A percentile compares a stretch with the other conserved stretches of the same genome.
These are phyloP conservation scores for Xylota sylvarum DNA, from an alignment of 2,888 invertebrate genomes.

Conservation along the genomic window DNA sequence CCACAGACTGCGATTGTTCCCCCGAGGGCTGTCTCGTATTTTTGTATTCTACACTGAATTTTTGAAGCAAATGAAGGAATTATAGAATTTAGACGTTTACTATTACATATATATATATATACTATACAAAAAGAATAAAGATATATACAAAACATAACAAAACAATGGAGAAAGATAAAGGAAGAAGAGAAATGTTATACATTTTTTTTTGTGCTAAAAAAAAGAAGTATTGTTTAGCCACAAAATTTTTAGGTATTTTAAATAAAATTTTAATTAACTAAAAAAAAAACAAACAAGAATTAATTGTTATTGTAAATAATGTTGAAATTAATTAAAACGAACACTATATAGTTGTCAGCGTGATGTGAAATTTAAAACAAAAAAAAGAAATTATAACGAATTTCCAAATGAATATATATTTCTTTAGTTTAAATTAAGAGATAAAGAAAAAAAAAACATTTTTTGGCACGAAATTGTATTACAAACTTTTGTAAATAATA, in stretches of 20 bases:
- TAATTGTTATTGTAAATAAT: conserved; percentile 72
- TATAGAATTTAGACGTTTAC: conserved; percentile 70
- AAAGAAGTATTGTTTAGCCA: conserved; percentile 40
- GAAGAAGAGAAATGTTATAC: conserved; percentile 69
- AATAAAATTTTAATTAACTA: conserved; percentile 61
- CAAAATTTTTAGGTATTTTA: conserved; percentile 68
- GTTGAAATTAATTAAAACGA: conserved; percentile 69
- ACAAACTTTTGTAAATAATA: conserved; percentile 62
- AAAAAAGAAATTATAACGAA: conserved; percentile 50
- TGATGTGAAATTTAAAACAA: conserved; percentile 63
- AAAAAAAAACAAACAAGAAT: conserved; percentile 47
- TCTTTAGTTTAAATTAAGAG: conserved; percentile 4
- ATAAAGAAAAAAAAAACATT: conserved; percentile 4
- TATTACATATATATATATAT: conserved; percentile 68
- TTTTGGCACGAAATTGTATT: conserved; percentile 58
- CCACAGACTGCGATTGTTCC: conserved; percentile 31
- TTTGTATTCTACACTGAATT: conserved; percentile 62
- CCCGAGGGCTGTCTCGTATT: conserved; percentile 48
- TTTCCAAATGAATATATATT: conserved; percentile 27
- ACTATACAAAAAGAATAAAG: conserved; percentile 76
- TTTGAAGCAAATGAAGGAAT: conserved; percentile 55
- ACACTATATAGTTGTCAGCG: conserved; percentile 55
- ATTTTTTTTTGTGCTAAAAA: conserved; percentile 71
- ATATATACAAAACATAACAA: conserved; percentile 69
- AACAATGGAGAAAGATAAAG: conserved; percentile 28